Base-by-base conservation (phyloP, 2,797 vertebrate species). In the Nannoperca australis region DNA sequence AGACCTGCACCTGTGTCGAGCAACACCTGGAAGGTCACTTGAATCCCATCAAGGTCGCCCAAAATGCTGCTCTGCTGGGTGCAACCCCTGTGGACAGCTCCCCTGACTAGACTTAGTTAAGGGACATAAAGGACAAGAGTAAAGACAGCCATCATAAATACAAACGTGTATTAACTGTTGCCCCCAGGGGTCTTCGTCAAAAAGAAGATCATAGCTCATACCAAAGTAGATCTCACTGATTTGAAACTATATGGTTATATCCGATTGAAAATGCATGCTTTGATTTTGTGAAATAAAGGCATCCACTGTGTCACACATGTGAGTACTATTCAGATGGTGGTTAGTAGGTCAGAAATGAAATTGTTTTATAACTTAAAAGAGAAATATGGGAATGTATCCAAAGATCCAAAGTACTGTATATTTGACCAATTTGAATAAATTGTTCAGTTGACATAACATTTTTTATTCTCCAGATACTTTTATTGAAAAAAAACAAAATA, bases 11-110 rank as follows among this genome's bases (percentile, higher is more conserved):
- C 8, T 60, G 53, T 44, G 5, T 55, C 56, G 47, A 44, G 27
- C 36, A 40, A 61, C n/a, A 70, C 44, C 60, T 20, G 2, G 32
- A 64, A 32, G 22, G 61, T 38, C 30, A 30, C n/a, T 50, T 74
- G 42, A 49, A 64, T 47, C 6, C 17, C 38, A n/a, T 13, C 13
- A 17, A 50, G 36, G 7, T 62, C 38, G 8, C 22, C 34, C 11
- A 15, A 15, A 20, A 20, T 51, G 18, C 36, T 27, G 2, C 18
- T 34, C n/a, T 49, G 13, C 67, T 22, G 67, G 42, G 3, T 50
- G 32, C 4, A 27, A 51, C 58, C 45, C 14, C 22, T 45, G 20
- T 40, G n/a, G 14, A 3, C n/a, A 20, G 27, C 13, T 45, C 30
- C 36, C 38, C 34, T 45, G 18, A 24, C 2, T 1, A 14, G 9